phyloP scores from a whole-genome alignment of 2,888 invertebrate species.

The Drosophila maculinotata region DNA sequence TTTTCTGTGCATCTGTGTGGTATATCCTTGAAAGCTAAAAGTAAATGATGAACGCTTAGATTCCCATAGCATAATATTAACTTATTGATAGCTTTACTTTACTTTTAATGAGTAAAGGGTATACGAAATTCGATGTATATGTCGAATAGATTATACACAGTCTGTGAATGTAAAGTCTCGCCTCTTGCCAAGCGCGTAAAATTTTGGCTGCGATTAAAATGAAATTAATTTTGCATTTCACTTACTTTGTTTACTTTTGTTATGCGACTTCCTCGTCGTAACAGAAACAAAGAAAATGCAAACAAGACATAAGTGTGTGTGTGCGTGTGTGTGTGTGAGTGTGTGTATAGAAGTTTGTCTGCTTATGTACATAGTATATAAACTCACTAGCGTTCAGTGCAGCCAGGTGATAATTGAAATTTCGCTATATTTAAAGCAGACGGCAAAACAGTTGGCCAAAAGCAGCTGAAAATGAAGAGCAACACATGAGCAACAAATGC shows the following conservation, averaged over 20 bases:
- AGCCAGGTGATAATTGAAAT: slow-evolving; percentile 24
- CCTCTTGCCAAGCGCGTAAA: neutral
- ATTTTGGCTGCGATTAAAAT: slow-evolving; percentile 36
- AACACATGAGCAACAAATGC: neutral
- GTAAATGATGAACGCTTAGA: no score
- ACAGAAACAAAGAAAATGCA: slow-evolving; percentile 10
- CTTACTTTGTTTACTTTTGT: slow-evolving; percentile 32
- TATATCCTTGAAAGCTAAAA: neutral
- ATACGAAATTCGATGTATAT: neutral
- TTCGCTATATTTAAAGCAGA: slow-evolving; percentile 8
- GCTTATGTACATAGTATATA: neutral
- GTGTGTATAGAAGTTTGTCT: no score
- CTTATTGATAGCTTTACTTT: neutral
- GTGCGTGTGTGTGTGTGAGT: slow-evolving; percentile 7
- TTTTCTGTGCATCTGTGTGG: neutral
- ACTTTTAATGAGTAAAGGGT: neutral
- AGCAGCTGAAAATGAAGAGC: slow-evolving; percentile 10
- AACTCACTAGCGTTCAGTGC: slow-evolving; percentile 12
- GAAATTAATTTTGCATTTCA: slow-evolving; percentile 39
- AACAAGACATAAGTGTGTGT: no score
- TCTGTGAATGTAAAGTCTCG: neutral
- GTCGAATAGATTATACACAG: no score
- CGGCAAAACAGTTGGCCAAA: neutral
- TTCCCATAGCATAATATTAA: no score
- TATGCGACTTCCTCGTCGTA: slow-evolving; percentile 29